These are phyloP conservation scores for Bradysia coprophila DNA, from an alignment of 1,140 invertebrate genomes.

Conservation along the genomic window DNA sequence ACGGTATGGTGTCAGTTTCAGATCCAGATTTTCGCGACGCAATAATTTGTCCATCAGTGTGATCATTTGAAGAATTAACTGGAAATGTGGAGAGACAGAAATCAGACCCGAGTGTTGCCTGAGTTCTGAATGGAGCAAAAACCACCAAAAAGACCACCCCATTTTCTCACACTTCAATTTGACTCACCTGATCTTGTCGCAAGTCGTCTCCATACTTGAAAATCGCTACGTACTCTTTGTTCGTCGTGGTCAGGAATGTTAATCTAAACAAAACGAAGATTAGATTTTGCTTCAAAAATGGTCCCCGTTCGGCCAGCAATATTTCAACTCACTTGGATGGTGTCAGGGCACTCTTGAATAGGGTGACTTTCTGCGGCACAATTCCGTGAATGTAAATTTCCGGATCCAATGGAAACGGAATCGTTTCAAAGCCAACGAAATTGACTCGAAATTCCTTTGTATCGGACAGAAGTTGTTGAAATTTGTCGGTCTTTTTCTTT, in stretches of 20 bases:
- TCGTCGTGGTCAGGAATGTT: constrained; percentile 63
- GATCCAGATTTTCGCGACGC: constrained; percentile 80
- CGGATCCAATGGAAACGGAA: constrained; percentile 89
- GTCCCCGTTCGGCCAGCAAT: neutral
- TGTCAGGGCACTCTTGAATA: constrained; percentile 97
- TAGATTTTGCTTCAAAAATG: neutral
- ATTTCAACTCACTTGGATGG: constrained; percentile 49
- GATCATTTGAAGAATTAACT: constrained; percentile 91
- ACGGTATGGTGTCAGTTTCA: constrained; percentile 89
- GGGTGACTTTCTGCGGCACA: constrained; percentile 66
- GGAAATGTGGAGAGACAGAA: too few relatives aligned
- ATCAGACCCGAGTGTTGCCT: too few relatives aligned
- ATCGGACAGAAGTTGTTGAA: constrained; percentile 67
- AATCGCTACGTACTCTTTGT: constrained; percentile 86
- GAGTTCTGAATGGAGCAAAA: too few relatives aligned
- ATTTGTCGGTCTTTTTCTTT: constrained; percentile 76
- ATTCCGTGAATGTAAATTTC: constrained; percentile 80
- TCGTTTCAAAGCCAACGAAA: constrained; percentile 79
- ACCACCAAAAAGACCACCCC: too few relatives aligned
- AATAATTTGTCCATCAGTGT: constrained; percentile 95
- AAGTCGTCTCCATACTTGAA: constrained; percentile 98
- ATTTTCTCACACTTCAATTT: too few relatives aligned
- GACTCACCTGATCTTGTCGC: constrained; percentile 98
- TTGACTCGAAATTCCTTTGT: constrained; percentile 70
- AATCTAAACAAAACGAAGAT: constrained; percentile 22